phyloP scores from a whole-genome alignment of 2,113 vertebrate species.

The Dasyurus viverrinus region DNA sequence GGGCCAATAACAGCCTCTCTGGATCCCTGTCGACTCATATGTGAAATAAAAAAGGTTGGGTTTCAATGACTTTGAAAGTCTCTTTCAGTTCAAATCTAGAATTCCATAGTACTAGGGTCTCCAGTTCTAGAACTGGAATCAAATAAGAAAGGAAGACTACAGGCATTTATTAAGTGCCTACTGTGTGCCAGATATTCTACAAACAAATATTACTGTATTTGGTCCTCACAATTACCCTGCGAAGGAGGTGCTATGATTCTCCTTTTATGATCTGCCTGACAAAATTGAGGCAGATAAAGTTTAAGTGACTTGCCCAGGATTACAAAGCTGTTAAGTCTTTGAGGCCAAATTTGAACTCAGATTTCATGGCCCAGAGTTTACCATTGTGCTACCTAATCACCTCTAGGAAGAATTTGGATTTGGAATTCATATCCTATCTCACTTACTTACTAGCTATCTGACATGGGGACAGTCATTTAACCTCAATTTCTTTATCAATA shows the following conservation, averaged over 20 bases:
- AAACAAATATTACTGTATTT: neutral
- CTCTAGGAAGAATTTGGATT: neutral
- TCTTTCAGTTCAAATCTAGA: neutral
- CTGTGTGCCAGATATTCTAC: neutral
- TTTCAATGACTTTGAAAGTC: neutral
- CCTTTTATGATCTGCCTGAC: neutral
- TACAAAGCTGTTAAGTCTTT: neutral
- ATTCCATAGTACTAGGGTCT: neutral
- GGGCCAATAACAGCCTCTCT: neutral
- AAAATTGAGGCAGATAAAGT: neutral
- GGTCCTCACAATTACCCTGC: neutral
- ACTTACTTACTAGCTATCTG: neutral
- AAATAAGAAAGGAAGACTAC: neutral
- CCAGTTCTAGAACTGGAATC: neutral
- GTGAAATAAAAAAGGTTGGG: neutral
- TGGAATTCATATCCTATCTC: neutral
- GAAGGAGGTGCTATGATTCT: neutral
- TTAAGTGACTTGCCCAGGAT: neutral
- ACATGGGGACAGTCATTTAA: neutral
- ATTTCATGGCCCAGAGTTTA: neutral
- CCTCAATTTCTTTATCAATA: neutral
- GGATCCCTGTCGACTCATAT: neutral
- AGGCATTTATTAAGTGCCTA: neutral
- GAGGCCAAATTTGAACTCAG: neutral
- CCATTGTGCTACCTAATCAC: neutral